Base-by-base conservation (phyloP, 2,113 vertebrate genomes). In the Sylvilagus bachmani region DNA sequence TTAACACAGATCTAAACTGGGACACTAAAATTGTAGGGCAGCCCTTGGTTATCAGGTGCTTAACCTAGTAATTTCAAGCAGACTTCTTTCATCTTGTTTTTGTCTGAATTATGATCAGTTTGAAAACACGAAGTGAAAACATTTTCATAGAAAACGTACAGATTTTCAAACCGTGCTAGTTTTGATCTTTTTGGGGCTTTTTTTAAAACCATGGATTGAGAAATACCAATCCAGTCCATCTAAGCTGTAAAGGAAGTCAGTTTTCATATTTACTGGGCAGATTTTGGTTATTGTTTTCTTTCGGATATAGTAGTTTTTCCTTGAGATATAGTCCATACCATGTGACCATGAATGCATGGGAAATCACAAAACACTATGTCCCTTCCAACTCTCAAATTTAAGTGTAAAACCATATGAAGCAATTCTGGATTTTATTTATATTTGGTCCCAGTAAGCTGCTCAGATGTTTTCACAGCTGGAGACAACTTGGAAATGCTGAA, bases 381-480 rank as follows among this genome's bases (percentile, higher is more conserved):
- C 69, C 31, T 61, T 67, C 70, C 44, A 82, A 11, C 14, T 36
- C 53, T 84, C 44, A 36, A 31, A 62, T 77, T 11, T 49, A 25
- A 86, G 29, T 49, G 21, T 81, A 67, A 93, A 84, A 75, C 53
- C 51, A 9, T 69, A 19, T 62, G 89, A 79, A 92, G 19, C 13
- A 24, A 8, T 81, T 93, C 55, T 81, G 27, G 17, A 2, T 95
- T 81, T 62, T 90, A 61, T 93, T 85, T 81, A 25, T 51, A 24
- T 89, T 77, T 84, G 70, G 64, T 73, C 83, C 74, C 58, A 21
- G 61, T 64, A 53, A 77, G 22, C 5, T 24, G 51, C 66, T 85
- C 25, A 24, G 31, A 53, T 90, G 55, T 81, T 92, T 96, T 74
- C 36, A 22, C 31, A 73, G 62, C 44, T 53, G 31, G 80, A 91